Conservation (phyloP, 2,797 vertebrate species). For the Sternarchorhynchus goeldii region DNA sequence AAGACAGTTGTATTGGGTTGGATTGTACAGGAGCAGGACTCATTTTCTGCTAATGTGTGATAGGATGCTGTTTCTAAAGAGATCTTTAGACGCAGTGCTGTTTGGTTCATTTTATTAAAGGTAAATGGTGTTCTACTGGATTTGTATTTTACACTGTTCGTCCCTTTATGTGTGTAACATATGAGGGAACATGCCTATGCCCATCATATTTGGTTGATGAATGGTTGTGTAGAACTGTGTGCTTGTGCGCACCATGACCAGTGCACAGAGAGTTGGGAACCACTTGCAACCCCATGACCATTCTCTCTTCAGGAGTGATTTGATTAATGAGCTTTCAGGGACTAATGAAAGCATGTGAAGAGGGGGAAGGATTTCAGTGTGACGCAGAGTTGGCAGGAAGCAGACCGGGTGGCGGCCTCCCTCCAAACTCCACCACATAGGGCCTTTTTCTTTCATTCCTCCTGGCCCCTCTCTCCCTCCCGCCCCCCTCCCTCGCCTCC, state of each 20-base stretch:
- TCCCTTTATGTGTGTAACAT: too few species aligned
- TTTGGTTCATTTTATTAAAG: too few species aligned
- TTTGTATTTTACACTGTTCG: too few species aligned
- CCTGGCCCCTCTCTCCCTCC: background rate
- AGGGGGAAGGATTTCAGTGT: slow-evolving; percentile 65
- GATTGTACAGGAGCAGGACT: too few species aligned
- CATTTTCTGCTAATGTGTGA: too few species aligned
- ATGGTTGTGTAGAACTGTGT: background rate
- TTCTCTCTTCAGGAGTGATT: slow-evolving; percentile 48
- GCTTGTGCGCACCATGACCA: background rate
- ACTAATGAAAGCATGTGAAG: slow-evolving; percentile 68
- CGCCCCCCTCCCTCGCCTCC: slow-evolving; percentile 25
- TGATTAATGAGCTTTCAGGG: slow-evolving; percentile 73
- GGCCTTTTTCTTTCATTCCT: slow-evolving; percentile 6
- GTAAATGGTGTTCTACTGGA: too few species aligned
- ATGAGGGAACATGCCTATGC: too few species aligned
- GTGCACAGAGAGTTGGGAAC: slow-evolving; percentile 46
- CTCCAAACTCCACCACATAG: background rate
- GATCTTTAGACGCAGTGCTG: too few species aligned
- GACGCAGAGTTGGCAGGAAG: slow-evolving; percentile 53
- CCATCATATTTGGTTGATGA: background rate
- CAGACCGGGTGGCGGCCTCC: slow-evolving; percentile 28
- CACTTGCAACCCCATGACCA: slow-evolving; percentile 43
- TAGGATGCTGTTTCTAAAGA: too few species aligned
- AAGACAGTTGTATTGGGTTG: too few species aligned